phyloP scores from a whole-genome alignment of 1,140 invertebrate genomes.

The Theocolax elegans region DNA sequence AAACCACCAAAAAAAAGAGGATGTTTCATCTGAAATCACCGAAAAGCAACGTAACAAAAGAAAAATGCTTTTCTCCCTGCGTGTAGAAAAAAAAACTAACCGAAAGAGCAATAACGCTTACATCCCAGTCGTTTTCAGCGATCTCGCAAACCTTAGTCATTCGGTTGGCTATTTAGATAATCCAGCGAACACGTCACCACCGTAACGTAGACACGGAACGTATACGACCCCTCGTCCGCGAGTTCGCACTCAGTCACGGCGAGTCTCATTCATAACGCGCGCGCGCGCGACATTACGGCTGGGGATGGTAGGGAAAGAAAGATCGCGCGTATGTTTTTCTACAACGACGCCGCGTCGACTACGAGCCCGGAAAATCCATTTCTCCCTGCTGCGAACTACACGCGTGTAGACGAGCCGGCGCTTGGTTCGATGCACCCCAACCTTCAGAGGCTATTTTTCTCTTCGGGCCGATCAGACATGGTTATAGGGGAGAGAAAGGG shows the following conservation, averaged over 20 bases:
- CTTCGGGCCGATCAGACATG: neutral
- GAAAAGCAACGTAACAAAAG: no score
- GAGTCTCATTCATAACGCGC: constrained; percentile 14
- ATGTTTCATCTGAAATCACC: no score
- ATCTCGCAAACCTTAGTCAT: constrained; percentile 21
- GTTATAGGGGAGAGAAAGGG: no score
- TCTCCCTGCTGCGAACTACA: constrained; percentile 4
- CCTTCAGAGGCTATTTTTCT: constrained; percentile 28
- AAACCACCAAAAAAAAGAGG: no score
- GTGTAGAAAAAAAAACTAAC: no score
- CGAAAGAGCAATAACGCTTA: neutral
- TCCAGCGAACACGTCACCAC: neutral
- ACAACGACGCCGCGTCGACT: constrained; percentile 1
- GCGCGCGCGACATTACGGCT: no score
- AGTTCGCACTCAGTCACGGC: neutral
- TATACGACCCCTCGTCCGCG: neutral
- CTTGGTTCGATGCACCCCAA: no score
- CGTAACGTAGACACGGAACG: neutral
- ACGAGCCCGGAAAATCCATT: constrained; percentile 21
- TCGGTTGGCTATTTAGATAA: constrained; percentile 37
- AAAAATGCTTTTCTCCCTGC: no score
- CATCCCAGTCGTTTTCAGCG: constrained; percentile 18
- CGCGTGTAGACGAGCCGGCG: neutral
- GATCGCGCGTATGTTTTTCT: constrained; percentile 20
- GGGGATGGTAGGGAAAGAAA: neutral